These are phyloP conservation scores for Lasaia peninsularis DNA, from an alignment of 1,140 invertebrate genomes.

Conservation along the genomic window DNA sequence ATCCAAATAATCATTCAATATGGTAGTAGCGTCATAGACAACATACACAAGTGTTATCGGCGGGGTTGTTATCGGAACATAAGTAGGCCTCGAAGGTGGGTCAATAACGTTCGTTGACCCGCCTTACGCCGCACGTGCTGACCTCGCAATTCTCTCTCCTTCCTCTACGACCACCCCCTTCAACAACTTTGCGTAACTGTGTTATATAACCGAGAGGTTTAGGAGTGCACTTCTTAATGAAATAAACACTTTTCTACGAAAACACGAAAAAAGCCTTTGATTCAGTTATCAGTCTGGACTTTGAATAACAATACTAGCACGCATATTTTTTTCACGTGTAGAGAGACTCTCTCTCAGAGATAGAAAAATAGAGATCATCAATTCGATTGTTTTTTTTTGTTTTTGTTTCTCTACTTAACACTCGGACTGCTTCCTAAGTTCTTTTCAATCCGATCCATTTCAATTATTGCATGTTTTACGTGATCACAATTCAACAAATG, in stretches of 20 bases:
- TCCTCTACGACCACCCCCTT: conserved; percentile 19
- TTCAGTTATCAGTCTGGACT: no score
- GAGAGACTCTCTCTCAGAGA: no score
- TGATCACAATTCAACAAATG: no score
- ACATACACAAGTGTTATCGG: conserved; percentile 40
- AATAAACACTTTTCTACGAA: not conserved
- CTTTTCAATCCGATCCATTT: no score
- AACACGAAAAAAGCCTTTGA: no score
- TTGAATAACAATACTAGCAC: no score
- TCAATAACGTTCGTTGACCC: conserved; percentile 71
- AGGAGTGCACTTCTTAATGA: not conserved
- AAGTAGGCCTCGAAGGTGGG: conserved; percentile 67
- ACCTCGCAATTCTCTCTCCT: conserved; percentile 41
- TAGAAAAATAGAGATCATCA: no score
- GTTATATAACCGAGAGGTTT: not conserved
- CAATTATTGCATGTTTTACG: no score
- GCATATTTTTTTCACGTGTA: no score
- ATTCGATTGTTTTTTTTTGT: no score
- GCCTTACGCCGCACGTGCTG: conserved; percentile 63
- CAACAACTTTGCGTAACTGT: not conserved
- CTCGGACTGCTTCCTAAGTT: no score
- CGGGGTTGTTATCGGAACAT: conserved; percentile 61
- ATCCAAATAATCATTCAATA: conserved; percentile 10
- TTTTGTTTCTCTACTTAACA: no score
- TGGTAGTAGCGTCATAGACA: conserved; percentile 12